Conservation (phyloP, 2,888 invertebrate genomes). For the Orchestes rusci region DNA sequence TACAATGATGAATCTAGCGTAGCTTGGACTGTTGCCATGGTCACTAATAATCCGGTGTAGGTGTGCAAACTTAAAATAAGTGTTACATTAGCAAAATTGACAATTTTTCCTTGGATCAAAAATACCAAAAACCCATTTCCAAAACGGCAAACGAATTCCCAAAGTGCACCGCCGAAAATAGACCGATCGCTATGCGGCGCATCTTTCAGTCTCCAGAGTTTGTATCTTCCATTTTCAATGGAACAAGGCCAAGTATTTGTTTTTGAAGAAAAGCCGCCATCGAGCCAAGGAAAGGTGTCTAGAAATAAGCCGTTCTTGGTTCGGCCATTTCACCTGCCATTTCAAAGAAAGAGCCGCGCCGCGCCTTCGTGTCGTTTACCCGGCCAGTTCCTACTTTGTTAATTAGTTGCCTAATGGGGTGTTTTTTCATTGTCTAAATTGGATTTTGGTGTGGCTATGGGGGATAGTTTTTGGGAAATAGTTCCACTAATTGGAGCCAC, state of each 20-base stretch:
- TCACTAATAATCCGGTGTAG: too few species aligned
- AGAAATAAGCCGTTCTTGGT: conserved; percentile 23
- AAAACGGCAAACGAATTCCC: too few species aligned
- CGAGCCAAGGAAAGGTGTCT: conserved; percentile 33
- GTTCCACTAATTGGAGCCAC: too few species aligned
- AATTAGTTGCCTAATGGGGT: conserved; percentile 7
- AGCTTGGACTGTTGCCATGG: too few species aligned
- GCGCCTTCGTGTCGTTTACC: conserved; percentile 19
- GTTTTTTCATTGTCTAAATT: background rate
- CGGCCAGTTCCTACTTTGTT: conserved; percentile 16
- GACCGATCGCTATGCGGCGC: conserved; percentile 4
- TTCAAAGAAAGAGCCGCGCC: conserved; percentile 19
- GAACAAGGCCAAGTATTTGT: conserved; percentile 36
- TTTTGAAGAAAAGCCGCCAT: conserved; percentile 16
- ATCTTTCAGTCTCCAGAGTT: conserved; percentile 10
- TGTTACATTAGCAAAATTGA: too few species aligned
- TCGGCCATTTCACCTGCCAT: conserved; percentile 22
- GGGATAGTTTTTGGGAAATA: too few species aligned
- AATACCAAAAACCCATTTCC: too few species aligned
- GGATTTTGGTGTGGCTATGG: too few species aligned
- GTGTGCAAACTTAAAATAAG: too few species aligned
- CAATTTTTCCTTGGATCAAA: too few species aligned
- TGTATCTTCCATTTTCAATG: conserved; percentile 38
- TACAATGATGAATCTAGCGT: too few species aligned
- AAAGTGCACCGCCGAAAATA: conserved; percentile 13